A percentile compares a stretch with the other conserved stretches of the same genome.
Conservation (phyloP, 1,140 invertebrate species). For the Oscheius sp. region DNA sequence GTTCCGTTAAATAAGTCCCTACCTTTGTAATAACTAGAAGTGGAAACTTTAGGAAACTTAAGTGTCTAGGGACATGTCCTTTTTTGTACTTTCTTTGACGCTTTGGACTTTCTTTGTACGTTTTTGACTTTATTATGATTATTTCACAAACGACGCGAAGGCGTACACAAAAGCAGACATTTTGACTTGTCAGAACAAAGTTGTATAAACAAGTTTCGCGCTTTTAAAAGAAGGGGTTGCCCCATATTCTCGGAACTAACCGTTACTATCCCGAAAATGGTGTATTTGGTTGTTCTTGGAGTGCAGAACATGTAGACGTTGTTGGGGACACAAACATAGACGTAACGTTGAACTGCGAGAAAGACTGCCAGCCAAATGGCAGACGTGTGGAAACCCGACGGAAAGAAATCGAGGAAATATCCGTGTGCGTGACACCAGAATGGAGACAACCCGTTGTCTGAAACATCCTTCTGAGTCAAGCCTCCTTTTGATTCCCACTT, state of each 20-base stretch:
- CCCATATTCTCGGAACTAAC: constrained; percentile 41
- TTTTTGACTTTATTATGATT: too few relatives aligned
- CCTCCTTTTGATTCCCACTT: neutral
- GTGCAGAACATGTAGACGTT: constrained; percentile 49
- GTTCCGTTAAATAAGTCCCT: too few relatives aligned
- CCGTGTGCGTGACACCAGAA: constrained; percentile 47
- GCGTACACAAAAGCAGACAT: too few relatives aligned
- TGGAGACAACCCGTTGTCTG: constrained; percentile 28
- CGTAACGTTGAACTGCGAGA: constrained; percentile 53
- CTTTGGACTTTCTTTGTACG: too few relatives aligned
- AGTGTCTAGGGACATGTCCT: too few relatives aligned
- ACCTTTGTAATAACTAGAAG: too few relatives aligned
- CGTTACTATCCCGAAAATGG: constrained; percentile 42
- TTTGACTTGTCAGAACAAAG: too few relatives aligned
- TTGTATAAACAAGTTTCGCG: too few relatives aligned
- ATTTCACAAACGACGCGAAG: too few relatives aligned
- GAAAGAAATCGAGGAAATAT: constrained; percentile 39
- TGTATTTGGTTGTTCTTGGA: constrained; percentile 43
- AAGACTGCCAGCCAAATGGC: constrained; percentile 53
- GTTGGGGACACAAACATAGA: constrained; percentile 53
- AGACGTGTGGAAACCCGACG: constrained; percentile 42
- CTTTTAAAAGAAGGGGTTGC: neutral
- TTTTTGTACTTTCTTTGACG: too few relatives aligned
- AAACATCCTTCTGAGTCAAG: constrained; percentile 38
- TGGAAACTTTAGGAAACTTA: too few relatives aligned